Conservation (phyloP, 2,888 invertebrate species). For the Disparrhopalites patrizii region DNA sequence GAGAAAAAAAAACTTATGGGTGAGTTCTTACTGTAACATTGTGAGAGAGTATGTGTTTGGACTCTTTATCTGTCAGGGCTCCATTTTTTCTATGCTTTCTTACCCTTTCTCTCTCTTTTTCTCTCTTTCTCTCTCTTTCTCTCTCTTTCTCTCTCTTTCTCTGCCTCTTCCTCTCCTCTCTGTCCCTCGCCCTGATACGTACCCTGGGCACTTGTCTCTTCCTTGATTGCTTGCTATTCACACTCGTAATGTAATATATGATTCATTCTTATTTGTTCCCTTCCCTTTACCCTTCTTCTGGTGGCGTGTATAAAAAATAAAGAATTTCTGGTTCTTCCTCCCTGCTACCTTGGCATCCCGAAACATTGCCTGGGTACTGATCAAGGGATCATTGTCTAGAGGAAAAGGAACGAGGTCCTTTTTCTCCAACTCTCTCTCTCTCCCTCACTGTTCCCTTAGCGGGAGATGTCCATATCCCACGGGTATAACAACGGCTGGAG, state of each 20-base stretch:
- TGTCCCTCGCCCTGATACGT: neutral
- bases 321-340: no score
- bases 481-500: no score
- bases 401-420: no score
- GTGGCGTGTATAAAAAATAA: no score
- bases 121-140: neutral
- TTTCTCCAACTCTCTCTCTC: no score
- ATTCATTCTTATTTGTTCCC: neutral
- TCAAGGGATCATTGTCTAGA: neutral
- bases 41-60: no score
- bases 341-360: no score
- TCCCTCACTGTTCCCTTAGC: no score
- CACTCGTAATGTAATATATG: slow-evolving; percentile 10
- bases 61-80: no score
- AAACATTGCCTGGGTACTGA: neutral
- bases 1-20: no score
- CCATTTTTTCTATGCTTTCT: neutral
- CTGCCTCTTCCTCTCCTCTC: neutral
- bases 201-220: slow-evolving; percentile 1
- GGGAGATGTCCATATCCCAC: no score
- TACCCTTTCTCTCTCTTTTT: neutral
- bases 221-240: slow-evolving; percentile 29
- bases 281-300: neutral
- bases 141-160: neutral
- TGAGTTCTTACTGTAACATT: no score